These are phyloP conservation scores for Aptenodytes forsteri DNA, from an alignment of 2,113 vertebrate species.

Conservation along the genomic window DNA sequence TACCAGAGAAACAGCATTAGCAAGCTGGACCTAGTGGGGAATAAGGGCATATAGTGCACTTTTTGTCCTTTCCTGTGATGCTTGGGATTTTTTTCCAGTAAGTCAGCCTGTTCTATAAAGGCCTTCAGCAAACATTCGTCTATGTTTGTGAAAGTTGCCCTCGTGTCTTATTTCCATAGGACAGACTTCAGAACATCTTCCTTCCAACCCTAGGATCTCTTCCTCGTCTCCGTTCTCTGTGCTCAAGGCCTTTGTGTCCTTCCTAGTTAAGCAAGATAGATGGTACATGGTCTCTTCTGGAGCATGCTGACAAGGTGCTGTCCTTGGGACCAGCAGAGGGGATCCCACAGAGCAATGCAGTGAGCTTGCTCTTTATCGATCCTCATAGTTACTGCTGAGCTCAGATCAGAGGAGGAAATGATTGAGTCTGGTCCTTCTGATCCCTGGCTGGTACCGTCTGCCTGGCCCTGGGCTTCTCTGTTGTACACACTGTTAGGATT, in stretches of 20 bases:
- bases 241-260: background rate
- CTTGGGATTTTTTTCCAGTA: background rate
- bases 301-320: background rate
- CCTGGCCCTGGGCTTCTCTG: background rate
- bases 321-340: background rate
- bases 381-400: background rate
- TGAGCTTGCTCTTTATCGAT: background rate
- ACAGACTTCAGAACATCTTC: background rate
- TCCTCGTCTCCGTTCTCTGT: background rate
- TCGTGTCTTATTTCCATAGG: background rate
- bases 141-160: background rate
- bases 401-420: background rate
- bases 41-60: background rate
- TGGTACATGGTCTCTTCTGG: background rate
- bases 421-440: background rate
- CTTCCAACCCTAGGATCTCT: background rate
- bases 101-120: background rate
- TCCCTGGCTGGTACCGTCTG: background rate
- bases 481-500: background rate
- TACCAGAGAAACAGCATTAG: background rate
- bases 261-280: background rate
- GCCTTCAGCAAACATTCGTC: background rate
- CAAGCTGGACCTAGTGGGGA: background rate
- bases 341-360: background rate
- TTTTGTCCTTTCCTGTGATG: background rate